These are phyloP conservation scores for Hipposideros larvatus DNA, from an alignment of 2,797 vertebrate genomes.

Conservation along the genomic window DNA sequence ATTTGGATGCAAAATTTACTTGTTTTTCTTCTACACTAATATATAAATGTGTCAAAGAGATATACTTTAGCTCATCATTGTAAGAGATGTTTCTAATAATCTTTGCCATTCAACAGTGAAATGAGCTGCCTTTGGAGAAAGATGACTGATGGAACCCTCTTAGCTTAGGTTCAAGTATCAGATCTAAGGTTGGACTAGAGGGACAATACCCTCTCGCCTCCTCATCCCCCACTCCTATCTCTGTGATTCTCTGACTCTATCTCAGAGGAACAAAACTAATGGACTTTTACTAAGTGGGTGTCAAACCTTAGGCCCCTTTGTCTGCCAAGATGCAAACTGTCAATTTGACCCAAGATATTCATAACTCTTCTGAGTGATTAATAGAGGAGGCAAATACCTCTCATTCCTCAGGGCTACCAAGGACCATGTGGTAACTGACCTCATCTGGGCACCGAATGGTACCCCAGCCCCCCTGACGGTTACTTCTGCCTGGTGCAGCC, in stretches of 20 bases:
- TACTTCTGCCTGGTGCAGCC: constrained; percentile 12
- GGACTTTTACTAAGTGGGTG: not conserved
- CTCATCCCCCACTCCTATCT: not conserved
- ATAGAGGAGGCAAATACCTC: constrained; percentile 62
- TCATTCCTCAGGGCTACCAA: constrained; percentile 68
- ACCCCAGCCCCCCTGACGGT: not conserved
- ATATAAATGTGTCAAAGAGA: not conserved
- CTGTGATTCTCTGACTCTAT: not conserved
- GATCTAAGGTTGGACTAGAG: not conserved
- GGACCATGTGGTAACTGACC: constrained; percentile 70
- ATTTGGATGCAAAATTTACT: constrained; percentile 31
- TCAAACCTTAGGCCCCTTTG: constrained; percentile 40
- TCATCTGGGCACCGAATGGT: constrained; percentile 63
- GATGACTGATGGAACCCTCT: not conserved
- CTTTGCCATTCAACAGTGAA: constrained; percentile 26
- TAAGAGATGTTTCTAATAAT: constrained; percentile 31
- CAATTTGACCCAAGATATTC: constrained; percentile 60
- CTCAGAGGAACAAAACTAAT: not conserved
- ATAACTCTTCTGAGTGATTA: constrained; percentile 66
- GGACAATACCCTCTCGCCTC: not conserved
- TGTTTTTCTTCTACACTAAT: not conserved
- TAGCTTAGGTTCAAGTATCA: not conserved
- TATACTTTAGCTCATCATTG: not conserved
- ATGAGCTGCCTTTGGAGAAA: constrained; percentile 3
- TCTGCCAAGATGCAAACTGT: constrained; percentile 46